These are phyloP conservation scores for Latrodectus elegans DNA, from an alignment of 2,888 invertebrate species.

Conservation along the genomic window DNA sequence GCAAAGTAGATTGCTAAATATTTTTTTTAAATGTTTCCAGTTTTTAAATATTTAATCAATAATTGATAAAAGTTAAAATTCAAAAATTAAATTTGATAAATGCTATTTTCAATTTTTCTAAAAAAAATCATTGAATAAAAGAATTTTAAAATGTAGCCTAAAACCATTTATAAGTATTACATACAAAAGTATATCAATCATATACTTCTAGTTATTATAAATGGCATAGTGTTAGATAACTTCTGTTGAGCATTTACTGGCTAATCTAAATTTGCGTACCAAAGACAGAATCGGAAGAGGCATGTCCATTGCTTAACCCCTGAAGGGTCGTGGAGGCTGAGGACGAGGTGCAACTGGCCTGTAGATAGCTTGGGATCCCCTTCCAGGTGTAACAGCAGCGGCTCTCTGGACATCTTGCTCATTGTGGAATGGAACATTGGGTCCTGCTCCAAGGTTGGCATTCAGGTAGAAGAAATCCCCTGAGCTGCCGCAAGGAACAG, in stretches of 20 bases:
- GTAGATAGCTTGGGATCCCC: conserved; percentile 14
- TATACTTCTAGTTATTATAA: no score
- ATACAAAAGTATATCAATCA: no score
- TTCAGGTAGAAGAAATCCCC: conserved; percentile 70
- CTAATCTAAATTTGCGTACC: neutral
- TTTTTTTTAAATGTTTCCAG: no score
- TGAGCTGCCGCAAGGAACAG: conserved; percentile 67
- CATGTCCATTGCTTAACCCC: conserved; percentile 20
- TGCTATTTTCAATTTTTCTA: no score
- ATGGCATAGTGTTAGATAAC: no score
- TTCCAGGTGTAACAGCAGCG: conserved; percentile 56
- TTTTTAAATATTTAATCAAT: no score
- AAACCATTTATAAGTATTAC: no score
- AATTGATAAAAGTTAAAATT: no score
- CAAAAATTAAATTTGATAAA: no score
- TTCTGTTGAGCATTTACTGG: neutral
- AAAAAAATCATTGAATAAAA: no score
- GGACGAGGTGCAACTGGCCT: conserved; percentile 17
- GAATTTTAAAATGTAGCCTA: no score
- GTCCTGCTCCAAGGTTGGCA: conserved; percentile 66
- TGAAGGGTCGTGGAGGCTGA: conserved; percentile 30
- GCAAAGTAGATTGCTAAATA: no score
- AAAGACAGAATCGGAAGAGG: neutral
- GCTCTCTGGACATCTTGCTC: conserved; percentile 66
- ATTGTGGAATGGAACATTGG: conserved; percentile 64